Evolutionary conservation across 2,113 vertebrate species (phyloP).

Genomic region (Asarcornis scutulata): DNA sequence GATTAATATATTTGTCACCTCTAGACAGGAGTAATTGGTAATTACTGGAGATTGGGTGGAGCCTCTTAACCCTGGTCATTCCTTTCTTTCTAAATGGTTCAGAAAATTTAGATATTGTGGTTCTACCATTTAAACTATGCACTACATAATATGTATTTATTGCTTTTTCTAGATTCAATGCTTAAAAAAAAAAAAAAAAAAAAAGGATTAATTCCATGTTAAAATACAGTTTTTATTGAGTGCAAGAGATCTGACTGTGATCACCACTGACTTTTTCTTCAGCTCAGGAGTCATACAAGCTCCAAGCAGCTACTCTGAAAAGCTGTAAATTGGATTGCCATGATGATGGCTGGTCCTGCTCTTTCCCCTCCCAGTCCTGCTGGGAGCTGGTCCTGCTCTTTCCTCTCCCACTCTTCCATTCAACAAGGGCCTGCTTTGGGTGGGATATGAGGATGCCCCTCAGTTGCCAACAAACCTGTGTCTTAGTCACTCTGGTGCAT

Average conservation of each 20-base stretch:
- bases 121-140: not conserved
- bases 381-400: not conserved
- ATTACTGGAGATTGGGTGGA: not conserved
- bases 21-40: not conserved
- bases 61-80: not conserved
- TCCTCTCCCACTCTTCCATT: accelerated
- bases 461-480: not conserved
- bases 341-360: not conserved
- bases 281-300: not conserved
- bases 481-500: accelerated
- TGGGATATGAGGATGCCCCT: not conserved
- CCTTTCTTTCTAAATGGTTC: not conserved
- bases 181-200: not conserved
- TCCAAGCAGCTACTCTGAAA: not conserved
- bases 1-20: not conserved
- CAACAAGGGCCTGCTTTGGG: accelerated
- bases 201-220: not conserved
- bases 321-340: not conserved
- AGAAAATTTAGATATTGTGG: not conserved
- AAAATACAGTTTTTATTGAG: not conserved
- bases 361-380: not conserved
- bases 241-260: not conserved
- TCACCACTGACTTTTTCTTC: not conserved
- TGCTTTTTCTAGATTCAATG: not conserved
- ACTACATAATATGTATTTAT: not conserved